Base-by-base conservation (phyloP, 1,140 invertebrate genomes). In the Patella vulgata region DNA sequence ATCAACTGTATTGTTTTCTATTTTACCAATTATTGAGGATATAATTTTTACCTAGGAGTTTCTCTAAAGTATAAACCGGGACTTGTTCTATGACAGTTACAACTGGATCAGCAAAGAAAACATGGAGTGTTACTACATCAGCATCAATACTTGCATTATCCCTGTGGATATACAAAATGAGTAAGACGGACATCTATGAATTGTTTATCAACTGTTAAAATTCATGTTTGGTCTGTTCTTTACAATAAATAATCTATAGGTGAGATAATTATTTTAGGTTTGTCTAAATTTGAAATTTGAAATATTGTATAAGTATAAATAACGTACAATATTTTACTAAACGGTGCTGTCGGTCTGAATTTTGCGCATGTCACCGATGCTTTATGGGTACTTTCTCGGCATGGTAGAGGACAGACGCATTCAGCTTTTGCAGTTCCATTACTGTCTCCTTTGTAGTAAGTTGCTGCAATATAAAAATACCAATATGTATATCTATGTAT, bases 21-120 rank as follows among this genome's bases (percentile, higher is more conserved):
- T n/a, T n/a, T n/a, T n/a, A n/a, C n/a, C n/a, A n/a, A n/a, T n/a
- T n/a, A n/a, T n/a, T n/a, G n/a, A n/a, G n/a, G n/a, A n/a, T n/a
- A n/a, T n/a, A 36, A 36, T 36, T 33, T 51, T 54, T 39, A 69
- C 67, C 67, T 25, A 69, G 50, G 23, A 69, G 52, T 14, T 62
- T 62, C 25, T 65, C 54, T 17, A 62, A 14, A 0, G 62, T 64
- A 47, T 65, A 69, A 9, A 69, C 53, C 1, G 67, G 60, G 12
- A 69, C 59, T 48, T 69, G 67, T 50, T 60, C 51, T 3, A 69
- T 69, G 14, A 59, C 60, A 9, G 59, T 62, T 40, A 69, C 67
- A 1, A 69, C 50, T n/a, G 67, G 67, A 27, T 65, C 67, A 17
- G 67, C 33, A 53, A 52, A 69, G 44, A 58, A 69, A 12, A 69